Evolutionary conservation across 2,797 vertebrate species (phyloP).

Genomic region (Mionectes olivaceus): DNA sequence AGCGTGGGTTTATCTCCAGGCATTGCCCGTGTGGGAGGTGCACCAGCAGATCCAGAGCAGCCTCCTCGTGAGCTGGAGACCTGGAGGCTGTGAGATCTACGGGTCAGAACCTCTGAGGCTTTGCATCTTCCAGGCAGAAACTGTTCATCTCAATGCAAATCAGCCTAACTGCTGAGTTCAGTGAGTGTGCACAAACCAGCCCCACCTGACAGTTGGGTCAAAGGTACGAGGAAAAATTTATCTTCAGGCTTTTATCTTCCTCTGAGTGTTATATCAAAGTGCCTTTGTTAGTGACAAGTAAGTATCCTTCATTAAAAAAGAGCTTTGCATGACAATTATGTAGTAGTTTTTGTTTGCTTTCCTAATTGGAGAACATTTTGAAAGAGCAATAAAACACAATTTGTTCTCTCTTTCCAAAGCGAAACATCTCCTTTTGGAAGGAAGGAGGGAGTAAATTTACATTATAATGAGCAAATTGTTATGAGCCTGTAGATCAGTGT

Average conservation of each 20-base stretch:
- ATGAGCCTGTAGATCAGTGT: constrained; percentile 33
- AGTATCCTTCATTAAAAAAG: constrained; percentile 12
- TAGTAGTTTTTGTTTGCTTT: constrained; percentile 53
- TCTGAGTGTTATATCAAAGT: neutral
- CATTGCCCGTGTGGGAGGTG: neutral
- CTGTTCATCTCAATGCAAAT: neutral
- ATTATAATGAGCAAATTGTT: constrained; percentile 56
- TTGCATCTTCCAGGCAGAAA: neutral
- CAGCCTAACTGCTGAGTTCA: neutral
- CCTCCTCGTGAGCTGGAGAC: neutral
- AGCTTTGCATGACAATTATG: constrained; percentile 43
- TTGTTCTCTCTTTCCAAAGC: constrained; percentile 54
- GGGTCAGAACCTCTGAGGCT: neutral
- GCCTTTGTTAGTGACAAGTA: neutral
- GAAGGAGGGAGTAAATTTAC: constrained; percentile 53
- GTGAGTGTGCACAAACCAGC: neutral
- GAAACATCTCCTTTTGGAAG: constrained; percentile 44
- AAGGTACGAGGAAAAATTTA: neutral
- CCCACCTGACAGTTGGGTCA: neutral
- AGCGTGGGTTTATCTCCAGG: neutral
- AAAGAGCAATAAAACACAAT: constrained; percentile 58
- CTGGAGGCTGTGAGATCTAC: neutral
- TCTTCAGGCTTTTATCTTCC: neutral
- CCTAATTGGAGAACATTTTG: constrained; percentile 60
- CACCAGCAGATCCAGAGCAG: neutral